phyloP scores from a whole-genome alignment of 2,888 invertebrate species.

The Brachyopa scutellaris region DNA sequence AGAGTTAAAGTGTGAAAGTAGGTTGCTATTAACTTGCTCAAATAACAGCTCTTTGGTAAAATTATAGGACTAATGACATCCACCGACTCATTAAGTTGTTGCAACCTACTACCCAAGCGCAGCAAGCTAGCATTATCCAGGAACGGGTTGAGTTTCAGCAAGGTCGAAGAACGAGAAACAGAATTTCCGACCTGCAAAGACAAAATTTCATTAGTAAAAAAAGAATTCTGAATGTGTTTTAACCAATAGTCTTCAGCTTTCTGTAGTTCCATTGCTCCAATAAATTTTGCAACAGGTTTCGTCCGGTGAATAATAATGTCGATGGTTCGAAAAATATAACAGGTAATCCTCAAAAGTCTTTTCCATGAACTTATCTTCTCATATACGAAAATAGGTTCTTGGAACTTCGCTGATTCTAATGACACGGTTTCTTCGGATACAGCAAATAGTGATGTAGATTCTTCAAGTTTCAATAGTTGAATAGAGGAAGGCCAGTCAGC shows the following conservation, averaged over 20 bases:
- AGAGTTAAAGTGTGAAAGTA: constrained; percentile 1
- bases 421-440: not conserved
- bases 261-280: constrained; percentile 12
- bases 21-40: not conserved
- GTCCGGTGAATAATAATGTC: not conserved
- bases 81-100: not conserved
- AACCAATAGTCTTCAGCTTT: constrained; percentile 28
- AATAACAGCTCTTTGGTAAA: not conserved
- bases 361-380: constrained; percentile 6
- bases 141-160: not conserved
- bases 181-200: not conserved
- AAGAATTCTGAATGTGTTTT: not conserved
- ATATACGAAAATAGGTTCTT: not conserved
- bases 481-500: not conserved
- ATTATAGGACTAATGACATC: constrained; percentile 14
- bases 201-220: constrained; percentile 3
- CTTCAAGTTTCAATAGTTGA: not conserved
- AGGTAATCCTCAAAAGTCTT: not conserved
- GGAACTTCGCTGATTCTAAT: not conserved
- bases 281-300: not conserved
- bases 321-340: not conserved
- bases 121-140: constrained; percentile 2
- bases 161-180: not conserved
- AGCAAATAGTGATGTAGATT: not conserved
- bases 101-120: constrained; percentile 17